These are phyloP conservation scores for Phoenicopterus ruber DNA, from an alignment of 2,113 vertebrate species.

Conservation along the genomic window DNA sequence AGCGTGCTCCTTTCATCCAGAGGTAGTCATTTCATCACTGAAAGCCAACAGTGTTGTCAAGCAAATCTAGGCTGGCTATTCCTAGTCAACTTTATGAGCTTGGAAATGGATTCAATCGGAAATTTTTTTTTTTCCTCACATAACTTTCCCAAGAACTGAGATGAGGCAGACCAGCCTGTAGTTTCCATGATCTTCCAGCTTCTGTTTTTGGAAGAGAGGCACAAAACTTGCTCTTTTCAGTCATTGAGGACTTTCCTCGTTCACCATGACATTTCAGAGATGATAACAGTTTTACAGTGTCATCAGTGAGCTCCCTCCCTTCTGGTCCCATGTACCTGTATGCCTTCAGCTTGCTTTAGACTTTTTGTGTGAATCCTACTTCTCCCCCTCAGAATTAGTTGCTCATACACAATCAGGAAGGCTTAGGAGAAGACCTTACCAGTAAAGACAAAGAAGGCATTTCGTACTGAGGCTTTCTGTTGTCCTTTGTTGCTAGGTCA, in stretches of 20 bases:
- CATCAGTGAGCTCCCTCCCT: not conserved
- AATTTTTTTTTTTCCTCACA: rapidly evolving
- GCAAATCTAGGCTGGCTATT: not conserved
- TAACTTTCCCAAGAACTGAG: not conserved
- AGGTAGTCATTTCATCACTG: not conserved
- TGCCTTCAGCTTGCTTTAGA: not conserved
- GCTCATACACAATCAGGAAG: not conserved
- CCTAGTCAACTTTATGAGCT: not conserved
- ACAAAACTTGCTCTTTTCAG: not conserved
- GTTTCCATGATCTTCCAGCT: not conserved
- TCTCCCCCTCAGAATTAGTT: not conserved
- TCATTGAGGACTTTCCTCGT: not conserved
- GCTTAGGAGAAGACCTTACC: not conserved
- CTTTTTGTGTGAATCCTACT: not conserved
- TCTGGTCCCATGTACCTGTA: not conserved
- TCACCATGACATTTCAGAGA: not conserved
- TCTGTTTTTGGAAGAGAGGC: not conserved
- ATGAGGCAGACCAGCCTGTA: not conserved
- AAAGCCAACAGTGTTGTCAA: not conserved
- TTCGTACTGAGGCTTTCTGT: not conserved
- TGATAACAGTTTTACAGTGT: not conserved
- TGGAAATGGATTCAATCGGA: not conserved
- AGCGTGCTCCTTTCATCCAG: rapidly evolving
- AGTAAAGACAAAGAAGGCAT: not conserved
- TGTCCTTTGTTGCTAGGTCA: not conserved